Conservation (phyloP, 2,113 vertebrate genomes). For the Erinaceus europaeus region DNA sequence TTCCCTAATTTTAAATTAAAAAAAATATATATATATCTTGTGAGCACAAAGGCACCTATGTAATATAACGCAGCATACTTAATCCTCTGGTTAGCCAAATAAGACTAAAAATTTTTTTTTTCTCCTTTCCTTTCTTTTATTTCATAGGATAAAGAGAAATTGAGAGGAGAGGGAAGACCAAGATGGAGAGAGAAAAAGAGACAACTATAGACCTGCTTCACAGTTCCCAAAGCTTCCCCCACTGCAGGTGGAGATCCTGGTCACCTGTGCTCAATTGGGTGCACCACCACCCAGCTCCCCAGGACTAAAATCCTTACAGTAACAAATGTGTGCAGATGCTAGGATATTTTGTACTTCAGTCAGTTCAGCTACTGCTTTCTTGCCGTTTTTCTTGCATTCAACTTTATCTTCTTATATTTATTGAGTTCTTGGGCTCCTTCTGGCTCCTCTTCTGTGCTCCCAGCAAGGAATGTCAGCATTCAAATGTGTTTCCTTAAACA, state of each 20-base stretch:
- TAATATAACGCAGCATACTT: background rate
- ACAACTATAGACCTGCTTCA: too few relatives aligned
- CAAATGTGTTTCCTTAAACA: conserved; percentile 9
- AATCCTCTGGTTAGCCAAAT: background rate
- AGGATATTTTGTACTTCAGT: background rate
- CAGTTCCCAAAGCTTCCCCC: too few relatives aligned
- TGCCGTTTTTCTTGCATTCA: background rate
- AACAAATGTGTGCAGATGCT: background rate
- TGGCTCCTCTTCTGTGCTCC: background rate
- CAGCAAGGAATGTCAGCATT: background rate
- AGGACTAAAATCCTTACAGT: background rate
- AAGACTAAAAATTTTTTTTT: too few relatives aligned
- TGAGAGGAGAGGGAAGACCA: too few relatives aligned
- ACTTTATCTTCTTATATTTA: background rate
- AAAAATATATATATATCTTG: background rate
- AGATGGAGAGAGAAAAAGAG: too few relatives aligned
- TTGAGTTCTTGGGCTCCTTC: background rate
- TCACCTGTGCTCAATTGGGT: too few relatives aligned
- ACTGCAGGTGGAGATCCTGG: too few relatives aligned
- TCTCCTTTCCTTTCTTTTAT: too few relatives aligned
- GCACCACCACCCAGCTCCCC: too few relatives aligned
- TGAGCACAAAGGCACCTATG: background rate
- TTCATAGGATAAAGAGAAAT: too few relatives aligned
- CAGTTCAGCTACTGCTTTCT: background rate
- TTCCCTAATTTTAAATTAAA: background rate